These are phyloP conservation scores for Eurypyga helias DNA, from an alignment of 2,113 vertebrate species.

Conservation along the genomic window DNA sequence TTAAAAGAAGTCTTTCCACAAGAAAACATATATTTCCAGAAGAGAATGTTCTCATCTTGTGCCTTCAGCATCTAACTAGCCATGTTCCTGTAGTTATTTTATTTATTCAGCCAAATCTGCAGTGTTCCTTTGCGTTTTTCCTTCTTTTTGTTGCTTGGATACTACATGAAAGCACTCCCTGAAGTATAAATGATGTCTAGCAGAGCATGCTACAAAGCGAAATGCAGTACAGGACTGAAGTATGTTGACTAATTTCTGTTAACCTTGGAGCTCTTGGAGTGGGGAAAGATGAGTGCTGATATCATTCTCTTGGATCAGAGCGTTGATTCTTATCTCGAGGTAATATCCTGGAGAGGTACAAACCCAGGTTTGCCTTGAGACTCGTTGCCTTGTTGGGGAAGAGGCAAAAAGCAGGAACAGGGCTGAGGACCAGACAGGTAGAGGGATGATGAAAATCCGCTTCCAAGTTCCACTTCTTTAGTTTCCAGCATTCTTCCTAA, in stretches of 20 bases:
- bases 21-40: too few species aligned
- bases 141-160: constrained; percentile 59
- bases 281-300: not conserved
- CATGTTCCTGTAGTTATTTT: constrained; percentile 8
- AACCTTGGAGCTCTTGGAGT: constrained; percentile 39
- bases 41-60: not conserved
- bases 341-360: constrained; percentile 41
- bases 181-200: constrained; percentile 52
- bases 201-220: not conserved
- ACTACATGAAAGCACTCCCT: constrained; percentile 51
- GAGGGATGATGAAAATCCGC: not conserved
- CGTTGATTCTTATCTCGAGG: constrained; percentile 47
- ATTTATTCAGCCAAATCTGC: constrained; percentile 57
- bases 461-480: not conserved
- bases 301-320: not conserved
- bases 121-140: constrained; percentile 14
- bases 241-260: constrained; percentile 45
- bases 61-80: not conserved
- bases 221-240: constrained; percentile 7
- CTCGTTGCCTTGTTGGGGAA: not conserved
- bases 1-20: not conserved
- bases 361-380: constrained; percentile 11
- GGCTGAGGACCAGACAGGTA: not conserved
- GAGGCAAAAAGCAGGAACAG: not conserved
- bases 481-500: not conserved